Conservation (phyloP, 2,888 invertebrate species). For the Limnephilus lunatus region DNA sequence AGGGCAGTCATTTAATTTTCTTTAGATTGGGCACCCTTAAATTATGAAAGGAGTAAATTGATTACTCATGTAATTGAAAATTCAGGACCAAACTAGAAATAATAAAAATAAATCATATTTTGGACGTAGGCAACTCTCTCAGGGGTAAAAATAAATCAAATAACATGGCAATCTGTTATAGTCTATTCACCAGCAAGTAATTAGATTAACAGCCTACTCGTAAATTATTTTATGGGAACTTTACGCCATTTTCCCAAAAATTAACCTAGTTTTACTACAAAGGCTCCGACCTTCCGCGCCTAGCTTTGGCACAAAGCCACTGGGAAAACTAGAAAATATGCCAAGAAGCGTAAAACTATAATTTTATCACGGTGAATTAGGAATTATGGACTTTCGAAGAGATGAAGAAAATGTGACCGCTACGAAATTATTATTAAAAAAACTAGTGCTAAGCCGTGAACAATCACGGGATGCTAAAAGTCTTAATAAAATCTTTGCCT, state of each 20-base stretch:
- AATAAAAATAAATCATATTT: background rate
- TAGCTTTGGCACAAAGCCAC: constrained; percentile 27
- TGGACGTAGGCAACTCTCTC: background rate
- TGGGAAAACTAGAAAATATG: constrained; percentile 23
- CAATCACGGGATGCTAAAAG: too few species aligned
- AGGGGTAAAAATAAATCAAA: background rate
- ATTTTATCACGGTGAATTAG: background rate
- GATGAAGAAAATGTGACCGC: background rate
- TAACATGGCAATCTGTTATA: background rate
- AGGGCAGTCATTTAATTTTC: too few species aligned
- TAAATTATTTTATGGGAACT: constrained; percentile 12
- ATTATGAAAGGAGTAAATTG: background rate
- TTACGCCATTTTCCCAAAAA: constrained; percentile 19
- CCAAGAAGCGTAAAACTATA: constrained; percentile 7
- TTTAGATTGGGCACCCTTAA: too few species aligned
- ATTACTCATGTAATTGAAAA: background rate
- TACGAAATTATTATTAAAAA: background rate
- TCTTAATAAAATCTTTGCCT: too few species aligned
- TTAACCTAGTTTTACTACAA: constrained; percentile 25
- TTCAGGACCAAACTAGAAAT: background rate
- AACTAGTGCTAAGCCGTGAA: too few species aligned
- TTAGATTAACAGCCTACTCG: background rate
- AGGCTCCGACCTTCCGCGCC: constrained; percentile 2
- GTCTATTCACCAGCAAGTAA: background rate
- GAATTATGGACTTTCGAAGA: background rate